These are phyloP conservation scores for Siniperca scherzeri DNA, from an alignment of 2,797 vertebrate genomes.

Conservation along the genomic window DNA sequence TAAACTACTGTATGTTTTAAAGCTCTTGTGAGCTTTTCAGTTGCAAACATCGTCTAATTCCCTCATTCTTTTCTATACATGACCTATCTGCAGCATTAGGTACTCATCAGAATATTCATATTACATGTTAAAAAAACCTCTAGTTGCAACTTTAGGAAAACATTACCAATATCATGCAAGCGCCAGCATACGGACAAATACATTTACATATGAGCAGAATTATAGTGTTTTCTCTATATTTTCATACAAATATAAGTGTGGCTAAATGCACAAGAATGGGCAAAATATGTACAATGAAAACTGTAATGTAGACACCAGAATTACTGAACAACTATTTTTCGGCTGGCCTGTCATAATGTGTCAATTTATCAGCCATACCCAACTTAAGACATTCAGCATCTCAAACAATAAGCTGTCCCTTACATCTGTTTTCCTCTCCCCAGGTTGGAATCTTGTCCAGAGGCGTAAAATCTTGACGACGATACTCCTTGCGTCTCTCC, in stretches of 20 bases:
- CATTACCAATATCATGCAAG: too few species aligned
- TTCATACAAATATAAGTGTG: too few species aligned
- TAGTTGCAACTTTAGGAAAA: too few species aligned
- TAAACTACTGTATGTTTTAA: neutral
- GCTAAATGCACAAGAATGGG: too few species aligned
- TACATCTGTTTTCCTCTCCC: constrained; percentile 89
- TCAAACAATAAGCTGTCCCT: constrained; percentile 30
- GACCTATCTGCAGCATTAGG: neutral
- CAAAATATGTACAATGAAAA: too few species aligned
- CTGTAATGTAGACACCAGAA: too few species aligned
- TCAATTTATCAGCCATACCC: neutral
- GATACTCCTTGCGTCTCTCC: constrained; percentile 94
- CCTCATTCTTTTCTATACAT: neutral
- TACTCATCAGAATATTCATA: neutral
- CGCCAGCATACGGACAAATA: too few species aligned
- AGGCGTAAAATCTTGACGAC: constrained; percentile 86
- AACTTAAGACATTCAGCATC: neutral
- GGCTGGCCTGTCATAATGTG: too few species aligned
- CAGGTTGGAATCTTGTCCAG: constrained; percentile 91
- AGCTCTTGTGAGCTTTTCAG: neutral
- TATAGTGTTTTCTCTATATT: too few species aligned
- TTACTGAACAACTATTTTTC: too few species aligned
- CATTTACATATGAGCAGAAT: too few species aligned
- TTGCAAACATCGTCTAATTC: neutral
- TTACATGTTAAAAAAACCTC: neutral